Percentiles rank a stretch among this genome's conserved stretches.
Conservation (phyloP, 1,140 invertebrate species). For the Cotesia chilonis region DNA sequence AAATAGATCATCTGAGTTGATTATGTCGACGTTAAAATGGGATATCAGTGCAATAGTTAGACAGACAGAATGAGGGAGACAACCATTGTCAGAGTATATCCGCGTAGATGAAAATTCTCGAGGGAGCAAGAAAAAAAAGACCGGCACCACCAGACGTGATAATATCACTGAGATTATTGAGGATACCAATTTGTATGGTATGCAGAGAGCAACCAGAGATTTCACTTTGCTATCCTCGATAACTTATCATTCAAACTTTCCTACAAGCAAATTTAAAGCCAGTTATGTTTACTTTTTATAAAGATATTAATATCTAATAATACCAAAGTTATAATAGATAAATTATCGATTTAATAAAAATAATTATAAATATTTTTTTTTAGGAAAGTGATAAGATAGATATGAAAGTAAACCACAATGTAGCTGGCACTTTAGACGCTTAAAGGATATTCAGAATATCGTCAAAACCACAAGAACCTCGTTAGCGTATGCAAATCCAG, state of each 20-base stretch:
- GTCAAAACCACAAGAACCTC: conserved; percentile 68
- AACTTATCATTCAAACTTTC: background rate
- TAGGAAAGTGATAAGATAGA: background rate
- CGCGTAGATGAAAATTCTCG: conserved; percentile 3
- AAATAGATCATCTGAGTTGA: too few relatives aligned
- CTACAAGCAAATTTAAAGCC: background rate
- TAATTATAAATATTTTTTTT: background rate
- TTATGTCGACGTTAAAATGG: too few relatives aligned
- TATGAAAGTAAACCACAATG: conserved; percentile 7
- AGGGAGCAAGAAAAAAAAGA: background rate
- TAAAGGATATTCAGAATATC: conserved; percentile 61
- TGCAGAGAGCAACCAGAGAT: background rate
- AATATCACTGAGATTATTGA: conserved; percentile 8
- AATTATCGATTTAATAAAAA: background rate
- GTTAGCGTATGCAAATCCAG: conserved; percentile 64
- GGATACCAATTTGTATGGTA: conserved; percentile 6
- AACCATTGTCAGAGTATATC: too few relatives aligned
- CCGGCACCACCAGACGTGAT: background rate
- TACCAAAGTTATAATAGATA: too few relatives aligned
- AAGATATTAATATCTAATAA: background rate
- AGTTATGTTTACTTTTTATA: background rate
- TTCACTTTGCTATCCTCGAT: background rate
- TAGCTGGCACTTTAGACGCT: conserved; percentile 43
- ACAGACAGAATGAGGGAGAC: too few relatives aligned
- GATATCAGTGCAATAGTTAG: too few relatives aligned